Conservation (phyloP, 2,888 invertebrate genomes). For the Eristalinus aeneus region DNA sequence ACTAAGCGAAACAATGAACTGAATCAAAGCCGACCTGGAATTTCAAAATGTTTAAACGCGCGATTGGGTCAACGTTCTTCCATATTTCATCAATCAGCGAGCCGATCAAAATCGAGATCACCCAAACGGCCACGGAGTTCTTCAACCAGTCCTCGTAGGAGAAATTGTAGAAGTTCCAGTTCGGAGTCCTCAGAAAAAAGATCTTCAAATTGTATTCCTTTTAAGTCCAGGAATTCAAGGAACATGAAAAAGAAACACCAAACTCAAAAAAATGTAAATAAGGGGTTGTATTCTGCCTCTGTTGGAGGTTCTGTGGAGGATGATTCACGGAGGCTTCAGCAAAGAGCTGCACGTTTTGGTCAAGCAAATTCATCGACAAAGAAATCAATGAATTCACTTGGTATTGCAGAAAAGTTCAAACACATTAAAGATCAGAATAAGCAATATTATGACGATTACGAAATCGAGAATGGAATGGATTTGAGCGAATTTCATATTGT, state of each 20-base stretch:
- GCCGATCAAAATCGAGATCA: slow-evolving; percentile 78
- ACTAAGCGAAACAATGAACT: slow-evolving; percentile 79
- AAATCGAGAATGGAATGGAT: slow-evolving; percentile 87
- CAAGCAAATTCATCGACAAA: slow-evolving; percentile 74
- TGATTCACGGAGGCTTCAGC: slow-evolving; percentile 90
- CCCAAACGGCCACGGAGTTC: slow-evolving; percentile 73
- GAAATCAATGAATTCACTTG: slow-evolving; percentile 76
- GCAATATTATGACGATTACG: slow-evolving; percentile 82
- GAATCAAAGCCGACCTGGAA: slow-evolving; percentile 76
- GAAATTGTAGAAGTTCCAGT: slow-evolving; percentile 80
- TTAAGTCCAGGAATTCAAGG: slow-evolving; percentile 73
- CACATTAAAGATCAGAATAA: slow-evolving; percentile 60
- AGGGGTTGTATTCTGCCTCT: slow-evolving; percentile 85
- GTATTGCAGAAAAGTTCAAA: slow-evolving; percentile 72
- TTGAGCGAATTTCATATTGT: slow-evolving; percentile 94
- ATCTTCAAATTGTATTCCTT: slow-evolving; percentile 75
- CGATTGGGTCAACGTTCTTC: slow-evolving; percentile 82
- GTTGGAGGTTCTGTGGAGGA: slow-evolving; percentile 86
- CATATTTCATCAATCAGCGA: slow-evolving; percentile 77
- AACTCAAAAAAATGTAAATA: slow-evolving; percentile 78
- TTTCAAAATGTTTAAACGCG: slow-evolving; percentile 84
- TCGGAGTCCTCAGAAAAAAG: slow-evolving; percentile 78
- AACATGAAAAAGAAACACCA: slow-evolving; percentile 78
- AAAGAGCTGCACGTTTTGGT: slow-evolving; percentile 93
- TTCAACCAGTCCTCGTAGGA: slow-evolving; percentile 82